Percentiles rank a stretch among this genome's conserved stretches.
phyloP scores from a whole-genome alignment of 2,797 vertebrate genomes.

The Phataginus tricuspis region DNA sequence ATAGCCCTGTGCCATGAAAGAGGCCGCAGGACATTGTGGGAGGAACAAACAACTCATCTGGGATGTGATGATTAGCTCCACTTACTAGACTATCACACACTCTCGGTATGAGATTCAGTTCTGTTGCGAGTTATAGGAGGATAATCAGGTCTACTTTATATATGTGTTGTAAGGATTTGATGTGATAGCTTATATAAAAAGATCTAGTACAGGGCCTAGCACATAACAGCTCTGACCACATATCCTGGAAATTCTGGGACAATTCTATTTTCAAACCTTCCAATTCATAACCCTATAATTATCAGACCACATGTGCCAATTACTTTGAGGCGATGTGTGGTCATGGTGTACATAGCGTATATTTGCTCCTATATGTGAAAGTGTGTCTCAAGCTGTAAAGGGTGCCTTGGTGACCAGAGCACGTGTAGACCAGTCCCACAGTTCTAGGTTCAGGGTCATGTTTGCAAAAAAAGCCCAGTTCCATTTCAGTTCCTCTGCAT shows the following conservation, averaged over 20 bases:
- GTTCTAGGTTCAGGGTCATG: not conserved
- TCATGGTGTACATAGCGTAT: not conserved
- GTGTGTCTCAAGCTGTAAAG: not conserved
- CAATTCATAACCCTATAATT: not conserved
- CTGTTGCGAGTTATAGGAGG: not conserved
- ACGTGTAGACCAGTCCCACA: not conserved
- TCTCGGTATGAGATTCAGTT: conserved; percentile 6
- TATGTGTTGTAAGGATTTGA: not conserved
- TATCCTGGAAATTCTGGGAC: not conserved
- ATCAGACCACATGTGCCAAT: not conserved
- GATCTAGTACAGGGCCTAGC: not conserved
- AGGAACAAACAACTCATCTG: not conserved
- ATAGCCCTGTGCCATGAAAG: not conserved
- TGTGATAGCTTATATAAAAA: not conserved
- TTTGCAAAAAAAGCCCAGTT: conserved; percentile 28
- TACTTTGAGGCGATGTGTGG: not conserved
- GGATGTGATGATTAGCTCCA: not conserved
- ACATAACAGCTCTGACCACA: not conserved
- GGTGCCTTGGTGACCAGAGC: not conserved
- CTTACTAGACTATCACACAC: not conserved
- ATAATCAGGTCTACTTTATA: not conserved
- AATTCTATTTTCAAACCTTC: conserved; percentile 27
- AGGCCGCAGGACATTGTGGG: not conserved
- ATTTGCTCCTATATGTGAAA: not conserved
- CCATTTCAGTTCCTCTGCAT: not conserved